Conservation (phyloP, 2,888 invertebrate species). For the Osmoderma eremita region DNA sequence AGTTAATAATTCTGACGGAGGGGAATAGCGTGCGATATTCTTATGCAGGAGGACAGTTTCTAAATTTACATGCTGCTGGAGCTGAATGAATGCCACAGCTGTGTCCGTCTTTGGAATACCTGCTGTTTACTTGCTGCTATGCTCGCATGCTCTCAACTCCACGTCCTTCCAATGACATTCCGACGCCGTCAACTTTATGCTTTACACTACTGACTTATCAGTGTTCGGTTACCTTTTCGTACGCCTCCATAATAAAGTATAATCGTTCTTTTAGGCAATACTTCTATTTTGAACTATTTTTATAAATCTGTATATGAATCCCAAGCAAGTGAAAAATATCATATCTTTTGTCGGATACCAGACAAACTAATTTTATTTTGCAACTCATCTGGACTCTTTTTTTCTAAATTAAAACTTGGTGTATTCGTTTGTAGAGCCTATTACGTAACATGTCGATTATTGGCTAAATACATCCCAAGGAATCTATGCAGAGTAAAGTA, state of each 20-base stretch:
- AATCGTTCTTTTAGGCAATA: neutral
- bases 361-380: no score
- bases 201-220: constrained; percentile 28
- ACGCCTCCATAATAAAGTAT: constrained; percentile 15
- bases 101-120: constrained; percentile 45
- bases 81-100: constrained; percentile 53
- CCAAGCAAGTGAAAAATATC: no score
- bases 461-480: no score
- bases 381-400: no score
- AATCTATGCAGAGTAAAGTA: no score
- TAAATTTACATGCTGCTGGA: constrained; percentile 49
- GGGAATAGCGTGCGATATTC: constrained; percentile 49
- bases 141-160: constrained; percentile 31
- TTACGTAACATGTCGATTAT: no score
- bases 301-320: no score
- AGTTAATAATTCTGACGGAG: constrained; percentile 48
- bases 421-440: no score
- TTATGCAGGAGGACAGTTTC: constrained; percentile 51
- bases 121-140: constrained; percentile 35
- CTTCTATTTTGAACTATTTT: no score
- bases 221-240: constrained; percentile 21
- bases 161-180: constrained; percentile 52
- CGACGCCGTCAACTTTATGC: constrained; percentile 48
- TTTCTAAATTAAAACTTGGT: no score
- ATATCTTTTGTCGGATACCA: no score